Conservation (phyloP, 2,797 vertebrate genomes). For the Myiothlypis chrysogaster region DNA sequence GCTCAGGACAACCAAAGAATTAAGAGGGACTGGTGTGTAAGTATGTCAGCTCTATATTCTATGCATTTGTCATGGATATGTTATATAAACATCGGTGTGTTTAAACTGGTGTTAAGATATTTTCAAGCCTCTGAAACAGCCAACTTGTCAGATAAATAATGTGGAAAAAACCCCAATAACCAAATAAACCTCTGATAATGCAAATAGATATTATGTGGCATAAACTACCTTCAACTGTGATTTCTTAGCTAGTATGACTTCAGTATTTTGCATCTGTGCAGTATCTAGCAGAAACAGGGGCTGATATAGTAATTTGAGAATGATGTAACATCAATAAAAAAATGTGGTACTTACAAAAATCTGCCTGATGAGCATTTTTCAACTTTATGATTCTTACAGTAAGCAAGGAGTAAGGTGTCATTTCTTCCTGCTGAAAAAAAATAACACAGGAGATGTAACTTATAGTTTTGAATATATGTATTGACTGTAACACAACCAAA, state of each 20-base stretch:
- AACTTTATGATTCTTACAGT: slow-evolving; percentile 78
- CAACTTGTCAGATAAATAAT: background rate
- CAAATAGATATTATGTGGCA: background rate
- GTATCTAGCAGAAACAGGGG: background rate
- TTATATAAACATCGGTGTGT: background rate
- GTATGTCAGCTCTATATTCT: background rate
- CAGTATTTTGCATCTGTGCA: background rate
- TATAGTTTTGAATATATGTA: background rate
- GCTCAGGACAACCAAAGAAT: background rate
- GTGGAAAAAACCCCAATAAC: background rate
- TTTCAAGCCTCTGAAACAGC: background rate
- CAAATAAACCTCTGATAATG: background rate
- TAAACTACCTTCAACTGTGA: background rate
- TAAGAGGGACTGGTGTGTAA: background rate
- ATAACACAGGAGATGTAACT: background rate
- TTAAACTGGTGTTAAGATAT: background rate
- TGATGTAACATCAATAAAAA: background rate
- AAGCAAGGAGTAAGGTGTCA: slow-evolving; percentile 68
- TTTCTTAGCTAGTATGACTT: background rate
- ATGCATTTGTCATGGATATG: background rate
- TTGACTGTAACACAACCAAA: background rate
- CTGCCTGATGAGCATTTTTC: slow-evolving; percentile 60
- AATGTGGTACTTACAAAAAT: slow-evolving; percentile 73
- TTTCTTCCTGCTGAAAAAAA: slow-evolving; percentile 19
- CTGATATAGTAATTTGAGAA: background rate